A percentile compares a stretch with the other conserved stretches of the same genome.
These are phyloP conservation scores for Ceratitis capitata DNA, from an alignment of 1,140 invertebrate species.

Conservation along the genomic window DNA sequence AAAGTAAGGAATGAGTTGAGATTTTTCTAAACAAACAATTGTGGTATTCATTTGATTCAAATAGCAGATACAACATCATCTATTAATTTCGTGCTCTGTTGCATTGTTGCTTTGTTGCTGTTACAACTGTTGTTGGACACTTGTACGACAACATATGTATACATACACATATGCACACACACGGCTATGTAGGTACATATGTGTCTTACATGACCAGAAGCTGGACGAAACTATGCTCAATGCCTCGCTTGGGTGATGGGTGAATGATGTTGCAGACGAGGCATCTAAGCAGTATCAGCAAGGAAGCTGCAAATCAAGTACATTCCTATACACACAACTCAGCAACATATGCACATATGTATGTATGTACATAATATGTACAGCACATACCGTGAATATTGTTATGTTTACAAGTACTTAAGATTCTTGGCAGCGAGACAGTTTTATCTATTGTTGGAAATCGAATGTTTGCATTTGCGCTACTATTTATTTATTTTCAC, in stretches of 20 bases:
- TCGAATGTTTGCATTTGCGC: constrained; percentile 42
- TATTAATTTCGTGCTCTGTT: neutral
- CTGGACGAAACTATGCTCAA: neutral
- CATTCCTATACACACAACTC: too few species aligned
- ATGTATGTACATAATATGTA: neutral
- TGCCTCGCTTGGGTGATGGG: neutral
- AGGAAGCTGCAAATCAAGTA: constrained; percentile 33
- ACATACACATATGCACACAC: neutral
- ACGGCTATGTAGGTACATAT: neutral
- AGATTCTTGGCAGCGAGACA: neutral
- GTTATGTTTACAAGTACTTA: neutral
- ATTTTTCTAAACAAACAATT: constrained; percentile 2
- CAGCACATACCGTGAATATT: neutral
- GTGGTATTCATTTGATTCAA: neutral
- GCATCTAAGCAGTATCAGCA: neutral
- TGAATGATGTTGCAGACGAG: constrained; percentile 27
- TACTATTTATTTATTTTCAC: constrained; percentile 5
- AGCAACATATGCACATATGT: neutral
- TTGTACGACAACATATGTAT: too few species aligned
- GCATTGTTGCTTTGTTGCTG: neutral
- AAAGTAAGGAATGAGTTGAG: neutral
- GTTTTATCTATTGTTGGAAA: constrained; percentile 44
- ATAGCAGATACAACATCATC: neutral
- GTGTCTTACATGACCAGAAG: neutral
- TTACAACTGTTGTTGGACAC: neutral